These are phyloP conservation scores for Callyntrura guangdongensis DNA, from an alignment of 2,888 invertebrate species.

Conservation along the genomic window DNA sequence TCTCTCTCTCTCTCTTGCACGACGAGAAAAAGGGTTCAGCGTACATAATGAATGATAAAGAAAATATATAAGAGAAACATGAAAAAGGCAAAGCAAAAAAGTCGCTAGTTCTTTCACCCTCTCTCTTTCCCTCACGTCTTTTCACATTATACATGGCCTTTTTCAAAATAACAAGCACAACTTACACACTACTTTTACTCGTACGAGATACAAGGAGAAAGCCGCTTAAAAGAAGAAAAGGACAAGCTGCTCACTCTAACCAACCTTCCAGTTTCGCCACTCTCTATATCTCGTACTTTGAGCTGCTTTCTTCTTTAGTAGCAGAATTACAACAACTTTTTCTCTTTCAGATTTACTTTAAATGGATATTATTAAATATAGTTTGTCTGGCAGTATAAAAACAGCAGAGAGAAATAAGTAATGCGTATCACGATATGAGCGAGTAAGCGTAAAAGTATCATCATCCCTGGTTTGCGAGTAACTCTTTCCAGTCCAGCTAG, in stretches of 20 bases:
- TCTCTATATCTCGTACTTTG: neutral
- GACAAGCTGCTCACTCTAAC: neutral
- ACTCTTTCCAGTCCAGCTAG: neutral
- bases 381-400: neutral
- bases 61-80: conserved; percentile 27
- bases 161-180: conserved; percentile 44
- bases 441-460: neutral
- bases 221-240: conserved; percentile 42
- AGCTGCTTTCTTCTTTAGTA: neutral
- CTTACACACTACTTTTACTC: conserved; percentile 6
- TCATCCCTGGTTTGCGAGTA: neutral
- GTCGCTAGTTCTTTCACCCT: neutral
- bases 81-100: conserved; percentile 50
- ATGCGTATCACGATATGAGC: conserved; percentile 3
- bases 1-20: neutral
- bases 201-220: conserved; percentile 30
- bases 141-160: conserved; percentile 36
- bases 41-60: conserved; percentile 54
- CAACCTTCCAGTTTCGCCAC: neutral
- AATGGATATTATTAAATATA: conserved; percentile 18
- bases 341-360: conserved; percentile 25
- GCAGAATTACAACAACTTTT: conserved; percentile 15
- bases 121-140: neutral
- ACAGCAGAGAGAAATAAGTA: neutral
- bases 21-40: conserved; percentile 9